Percentiles rank a stretch among this genome's conserved stretches.
phyloP scores from a whole-genome alignment of 2,888 invertebrate species.

The Globia sparganii region DNA sequence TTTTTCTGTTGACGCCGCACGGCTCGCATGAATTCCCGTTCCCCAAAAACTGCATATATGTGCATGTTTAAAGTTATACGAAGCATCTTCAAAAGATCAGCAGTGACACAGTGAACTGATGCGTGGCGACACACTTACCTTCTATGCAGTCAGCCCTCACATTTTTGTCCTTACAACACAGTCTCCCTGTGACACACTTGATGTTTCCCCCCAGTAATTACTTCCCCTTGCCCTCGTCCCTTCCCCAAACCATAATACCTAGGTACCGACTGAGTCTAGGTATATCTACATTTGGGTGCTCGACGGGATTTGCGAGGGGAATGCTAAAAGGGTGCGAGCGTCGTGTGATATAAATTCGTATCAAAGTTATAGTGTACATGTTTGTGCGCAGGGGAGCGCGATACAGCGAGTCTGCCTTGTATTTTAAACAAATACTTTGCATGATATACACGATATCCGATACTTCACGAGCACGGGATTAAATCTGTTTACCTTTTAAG shows the following conservation, averaged over 20 bases:
- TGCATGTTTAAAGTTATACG: slow-evolving; percentile 61
- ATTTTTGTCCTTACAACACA: slow-evolving; percentile 89
- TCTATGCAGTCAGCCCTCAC: slow-evolving; percentile 84
- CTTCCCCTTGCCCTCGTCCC: slow-evolving; percentile 81
- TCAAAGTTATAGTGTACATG: slow-evolving; percentile 74
- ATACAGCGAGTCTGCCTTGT: slow-evolving; percentile 74
- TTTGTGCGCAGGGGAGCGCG: slow-evolving; percentile 70
- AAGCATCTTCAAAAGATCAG: slow-evolving; percentile 84
- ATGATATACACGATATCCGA: slow-evolving; percentile 65
- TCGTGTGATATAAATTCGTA: slow-evolving; percentile 81
- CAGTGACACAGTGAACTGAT: slow-evolving; percentile 90
- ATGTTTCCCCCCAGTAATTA: slow-evolving; percentile 88
- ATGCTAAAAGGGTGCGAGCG: slow-evolving; percentile 85
- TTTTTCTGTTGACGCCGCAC: slow-evolving; percentile 34
- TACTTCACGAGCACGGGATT: slow-evolving; percentile 60
- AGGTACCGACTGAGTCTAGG: slow-evolving; percentile 80
- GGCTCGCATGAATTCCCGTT: slow-evolving; percentile 20
- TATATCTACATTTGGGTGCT: slow-evolving; percentile 81
- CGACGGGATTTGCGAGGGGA: slow-evolving; percentile 87
- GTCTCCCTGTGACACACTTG: slow-evolving; percentile 89
- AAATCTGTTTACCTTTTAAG: slow-evolving; percentile 63
- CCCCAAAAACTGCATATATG: slow-evolving; percentile 67
- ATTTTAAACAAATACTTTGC: slow-evolving; percentile 77
- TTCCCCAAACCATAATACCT: slow-evolving; percentile 79
- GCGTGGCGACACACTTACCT: slow-evolving; percentile 88